Percentiles rank a stretch among this genome's conserved stretches.
Evolutionary conservation across 2,113 vertebrate genomes (phyloP).

Genomic region (Solea senegalensis): DNA sequence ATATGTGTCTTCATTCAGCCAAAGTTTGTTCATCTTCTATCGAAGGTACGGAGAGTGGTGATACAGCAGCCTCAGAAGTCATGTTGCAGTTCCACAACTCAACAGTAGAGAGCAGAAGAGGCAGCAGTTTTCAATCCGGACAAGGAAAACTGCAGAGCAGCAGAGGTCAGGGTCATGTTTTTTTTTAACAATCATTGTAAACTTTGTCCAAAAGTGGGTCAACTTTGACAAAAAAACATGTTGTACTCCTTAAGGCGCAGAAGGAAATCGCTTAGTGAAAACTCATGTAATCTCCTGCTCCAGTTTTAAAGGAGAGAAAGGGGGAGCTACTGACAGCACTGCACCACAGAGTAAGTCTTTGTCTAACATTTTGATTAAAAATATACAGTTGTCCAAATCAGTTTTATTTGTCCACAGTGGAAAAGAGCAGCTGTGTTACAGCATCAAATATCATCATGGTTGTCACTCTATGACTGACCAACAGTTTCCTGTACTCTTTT

Average conservation of each 20-base stretch:
- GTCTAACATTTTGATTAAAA: not conserved
- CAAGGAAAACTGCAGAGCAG: conserved; percentile 6
- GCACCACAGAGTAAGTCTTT: conserved; percentile 32
- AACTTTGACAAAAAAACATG: not conserved
- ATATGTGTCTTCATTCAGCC: not conserved
- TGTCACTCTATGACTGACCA: not conserved
- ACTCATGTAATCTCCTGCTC: conserved; percentile 1
- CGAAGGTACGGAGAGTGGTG: conserved; percentile 50
- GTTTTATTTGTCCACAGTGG: not conserved
- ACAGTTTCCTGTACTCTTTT: too few species aligned
- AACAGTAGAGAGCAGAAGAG: conserved; percentile 48
- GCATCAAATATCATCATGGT: not conserved
- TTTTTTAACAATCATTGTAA: not conserved
- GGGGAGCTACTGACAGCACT: not conserved
- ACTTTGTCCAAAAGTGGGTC: not conserved
- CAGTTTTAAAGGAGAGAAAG: conserved; percentile 18
- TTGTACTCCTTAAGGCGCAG: conserved; percentile 11
- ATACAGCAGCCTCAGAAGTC: conserved; percentile 40
- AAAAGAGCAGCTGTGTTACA: not conserved
- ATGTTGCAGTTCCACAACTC: conserved; percentile 30
- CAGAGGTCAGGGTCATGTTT: conserved; percentile 43
- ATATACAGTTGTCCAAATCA: too few species aligned
- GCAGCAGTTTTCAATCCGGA: not conserved
- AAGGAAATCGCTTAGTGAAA: not conserved
- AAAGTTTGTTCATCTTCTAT: not conserved